Conservation (phyloP, 2,113 vertebrate species). For the Zosterops borbonicus region DNA sequence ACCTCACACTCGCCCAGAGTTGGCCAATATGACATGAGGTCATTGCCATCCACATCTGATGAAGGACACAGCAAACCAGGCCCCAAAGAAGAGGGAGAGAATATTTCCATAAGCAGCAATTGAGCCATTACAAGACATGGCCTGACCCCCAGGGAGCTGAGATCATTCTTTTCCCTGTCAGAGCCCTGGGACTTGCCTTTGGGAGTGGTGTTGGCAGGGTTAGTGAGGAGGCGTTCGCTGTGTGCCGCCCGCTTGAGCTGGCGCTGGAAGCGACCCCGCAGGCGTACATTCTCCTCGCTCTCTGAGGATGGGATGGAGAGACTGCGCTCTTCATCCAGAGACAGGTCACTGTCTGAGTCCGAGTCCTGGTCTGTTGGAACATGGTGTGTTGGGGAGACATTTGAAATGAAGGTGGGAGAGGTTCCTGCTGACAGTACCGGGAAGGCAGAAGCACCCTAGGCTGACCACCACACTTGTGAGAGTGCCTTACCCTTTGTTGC, state of each 20-base stretch:
- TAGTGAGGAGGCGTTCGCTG: slow-evolving; percentile 89
- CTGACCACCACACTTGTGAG: fast-evolving
- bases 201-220: slow-evolving; percentile 82
- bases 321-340: slow-evolving; percentile 93
- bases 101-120: neutral
- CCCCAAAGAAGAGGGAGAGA: neutral
- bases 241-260: slow-evolving; percentile 90
- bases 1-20: slow-evolving; percentile 89
- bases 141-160: neutral
- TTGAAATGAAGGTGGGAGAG: neutral
- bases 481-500: neutral
- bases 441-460: neutral
- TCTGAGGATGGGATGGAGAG: slow-evolving; percentile 96
- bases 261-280: slow-evolving; percentile 90
- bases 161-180: neutral
- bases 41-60: slow-evolving; percentile 95
- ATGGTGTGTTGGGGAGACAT: neutral
- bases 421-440: neutral
- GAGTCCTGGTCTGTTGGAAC: slow-evolving; percentile 86
- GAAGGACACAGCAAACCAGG: neutral
- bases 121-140: fast-evolving
- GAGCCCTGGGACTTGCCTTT: slow-evolving; percentile 79
- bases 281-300: slow-evolving; percentile 92
- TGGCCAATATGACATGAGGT: slow-evolving; percentile 96
- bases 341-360: slow-evolving; percentile 93